Conservation (phyloP, 1,140 invertebrate genomes). For the Mylabris phalerata region DNA sequence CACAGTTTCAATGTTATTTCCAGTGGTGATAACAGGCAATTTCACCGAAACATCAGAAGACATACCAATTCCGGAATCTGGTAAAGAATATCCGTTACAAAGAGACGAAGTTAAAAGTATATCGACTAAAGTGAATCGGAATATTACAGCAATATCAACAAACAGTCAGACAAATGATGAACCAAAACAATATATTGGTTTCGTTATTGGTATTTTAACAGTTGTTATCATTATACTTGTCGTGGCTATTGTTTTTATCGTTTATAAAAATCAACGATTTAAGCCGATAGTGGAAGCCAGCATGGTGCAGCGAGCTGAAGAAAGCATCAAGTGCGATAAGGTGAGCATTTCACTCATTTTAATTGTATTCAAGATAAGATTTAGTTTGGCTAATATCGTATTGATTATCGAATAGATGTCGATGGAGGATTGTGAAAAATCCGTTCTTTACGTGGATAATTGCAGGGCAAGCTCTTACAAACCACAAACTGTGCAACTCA, state of each 20-base stretch:
- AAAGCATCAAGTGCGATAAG: constrained; percentile 25
- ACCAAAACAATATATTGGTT: constrained; percentile 56
- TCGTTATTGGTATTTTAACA: constrained; percentile 68
- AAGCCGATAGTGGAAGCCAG: constrained; percentile 43
- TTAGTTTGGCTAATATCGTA: too few relatives aligned
- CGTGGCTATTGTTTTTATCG: constrained; percentile 63
- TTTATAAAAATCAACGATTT: constrained; percentile 58
- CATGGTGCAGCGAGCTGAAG: constrained; percentile 31
- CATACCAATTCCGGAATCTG: constrained; percentile 34
- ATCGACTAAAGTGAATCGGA: constrained; percentile 47
- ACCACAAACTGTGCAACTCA: constrained; percentile 23
- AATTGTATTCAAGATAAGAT: neutral
- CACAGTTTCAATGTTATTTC: constrained; percentile 17
- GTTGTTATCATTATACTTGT: constrained; percentile 64
- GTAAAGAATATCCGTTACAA: constrained; percentile 57
- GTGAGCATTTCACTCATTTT: constrained; percentile 14
- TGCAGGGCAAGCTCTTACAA: constrained; percentile 14
- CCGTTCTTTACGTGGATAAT: constrained; percentile 13
- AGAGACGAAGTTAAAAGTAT: constrained; percentile 61
- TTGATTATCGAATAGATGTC: constrained; percentile 4
- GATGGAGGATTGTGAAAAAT: constrained; percentile 17
- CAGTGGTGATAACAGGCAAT: constrained; percentile 61
- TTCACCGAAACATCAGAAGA: constrained; percentile 58
- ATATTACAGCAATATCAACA: constrained; percentile 17
- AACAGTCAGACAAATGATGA: constrained; percentile 42